Base-by-base conservation (phyloP, 2,888 invertebrate species). In the Drosophila cyrtoloma region DNA sequence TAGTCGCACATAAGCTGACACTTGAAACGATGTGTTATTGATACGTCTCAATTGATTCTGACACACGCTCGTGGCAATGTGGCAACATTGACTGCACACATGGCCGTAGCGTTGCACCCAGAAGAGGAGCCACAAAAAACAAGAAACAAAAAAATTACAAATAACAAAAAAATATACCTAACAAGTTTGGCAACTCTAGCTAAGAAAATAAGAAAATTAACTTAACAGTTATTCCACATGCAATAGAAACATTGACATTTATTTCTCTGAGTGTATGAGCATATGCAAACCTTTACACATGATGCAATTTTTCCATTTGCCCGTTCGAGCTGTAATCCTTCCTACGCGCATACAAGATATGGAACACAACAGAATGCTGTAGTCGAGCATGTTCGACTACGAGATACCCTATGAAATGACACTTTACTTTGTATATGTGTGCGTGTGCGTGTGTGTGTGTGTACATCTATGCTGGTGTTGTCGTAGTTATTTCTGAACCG, bases 1-100 rank as follows among this genome's bases (percentile, higher is more conserved):
- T 81, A 79, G 58, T 81, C 79, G 63, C 69, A 81, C 61, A 75
- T 67, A 69, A 71, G 57, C 69, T 56, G 73, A 52, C 72, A 67
- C 66, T 71, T 72, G 71, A 84, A 86, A 82, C 81, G 74, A 81
- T 86, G 47, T 9, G 47, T 47, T 28, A 26, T 82, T 77, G 59
- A 81, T 81, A 77, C 73, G 71, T 74, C 16, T 26, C 47, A 74
- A 74, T 79, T 81, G 70, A 84, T 78, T 62, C 79, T 50, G 26
- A 30, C 32, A 55, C 39, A 51, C 44, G 50, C 16, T 35, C 35
- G 2, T 66, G 0, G 16, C 47, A 22, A 12, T 4, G 42, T 22
- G 44, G 39, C 19, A 39, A 9, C 9, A 39, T n/a, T n/a, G n/a
- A 9, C 12, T 2, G 14, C 22, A n/a, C 39, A 6, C n/a, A 47